A percentile compares a stretch with the other conserved stretches of the same genome.
Evolutionary conservation across 1,140 invertebrate genomes (phyloP).

Genomic region (Chlorops oryzae): DNA sequence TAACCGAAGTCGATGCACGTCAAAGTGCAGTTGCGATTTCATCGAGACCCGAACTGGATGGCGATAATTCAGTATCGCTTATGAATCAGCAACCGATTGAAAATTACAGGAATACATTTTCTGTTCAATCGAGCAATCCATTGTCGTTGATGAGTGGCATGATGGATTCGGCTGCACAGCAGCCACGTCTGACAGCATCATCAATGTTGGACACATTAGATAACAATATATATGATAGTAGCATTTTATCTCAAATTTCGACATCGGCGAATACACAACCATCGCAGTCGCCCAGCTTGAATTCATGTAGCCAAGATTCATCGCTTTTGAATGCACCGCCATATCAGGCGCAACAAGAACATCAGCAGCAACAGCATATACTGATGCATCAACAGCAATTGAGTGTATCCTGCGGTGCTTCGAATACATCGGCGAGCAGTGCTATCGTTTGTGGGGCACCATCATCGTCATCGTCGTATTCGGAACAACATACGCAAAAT

Average conservation of each 20-base stretch:
- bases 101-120: no score
- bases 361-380: not conserved
- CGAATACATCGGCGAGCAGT: no score
- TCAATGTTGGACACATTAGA: no score
- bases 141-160: constrained; percentile 40
- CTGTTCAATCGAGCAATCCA: no score
- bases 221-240: no score
- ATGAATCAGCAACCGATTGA: no score
- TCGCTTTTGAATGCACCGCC: constrained; percentile 16
- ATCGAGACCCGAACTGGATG: no score
- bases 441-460: not conserved
- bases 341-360: constrained; percentile 7
- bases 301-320: constrained; percentile 11
- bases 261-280: constrained; percentile 23
- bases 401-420: no score
- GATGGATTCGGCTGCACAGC: constrained; percentile 27
- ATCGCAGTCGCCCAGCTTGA: not conserved
- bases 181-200: constrained; percentile 8
- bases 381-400: no score
- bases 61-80: no score
- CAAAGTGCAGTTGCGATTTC: no score
- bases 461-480: not conserved
- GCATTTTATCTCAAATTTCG: not conserved
- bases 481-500: not conserved
- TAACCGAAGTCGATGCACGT: no score